Percentiles rank a stretch among this genome's conserved stretches.
Evolutionary conservation across 2,113 vertebrate genomes (phyloP).

Genomic region (Stictonetta naevosa): DNA sequence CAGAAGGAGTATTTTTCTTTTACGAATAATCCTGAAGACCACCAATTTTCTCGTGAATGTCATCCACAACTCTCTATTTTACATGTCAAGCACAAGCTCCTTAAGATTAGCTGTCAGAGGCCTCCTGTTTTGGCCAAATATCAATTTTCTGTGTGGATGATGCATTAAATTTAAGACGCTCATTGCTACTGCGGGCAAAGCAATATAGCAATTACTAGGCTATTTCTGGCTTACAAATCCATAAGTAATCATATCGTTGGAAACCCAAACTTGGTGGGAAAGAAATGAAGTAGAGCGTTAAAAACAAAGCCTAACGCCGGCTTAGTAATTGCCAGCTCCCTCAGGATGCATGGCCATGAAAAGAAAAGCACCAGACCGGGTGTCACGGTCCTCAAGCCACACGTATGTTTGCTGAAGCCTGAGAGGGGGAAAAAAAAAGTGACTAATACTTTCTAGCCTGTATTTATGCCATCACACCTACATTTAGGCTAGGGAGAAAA

Average conservation of each 20-base stretch:
- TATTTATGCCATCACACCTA: not conserved
- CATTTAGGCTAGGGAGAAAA: not conserved
- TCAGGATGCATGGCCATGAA: rapidly evolving
- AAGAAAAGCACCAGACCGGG: not conserved
- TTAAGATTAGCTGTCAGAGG: conserved; percentile 54
- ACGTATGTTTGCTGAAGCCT: not conserved
- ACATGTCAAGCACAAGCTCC: conserved; percentile 31
- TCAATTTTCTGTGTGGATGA: conserved; percentile 59
- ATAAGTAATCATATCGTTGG: conserved; percentile 37
- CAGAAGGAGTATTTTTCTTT: not conserved
- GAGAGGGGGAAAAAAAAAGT: not conserved
- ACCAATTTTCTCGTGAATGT: not conserved
- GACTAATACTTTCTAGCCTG: not conserved
- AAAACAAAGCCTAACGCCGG: not conserved
- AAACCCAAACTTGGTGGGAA: conserved; percentile 9
- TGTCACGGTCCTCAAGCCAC: not conserved
- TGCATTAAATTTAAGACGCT: conserved; percentile 41
- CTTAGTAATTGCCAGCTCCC: not conserved
- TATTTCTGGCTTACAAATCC: conserved; percentile 55
- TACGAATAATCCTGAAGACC: not conserved
- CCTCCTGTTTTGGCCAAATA: conserved; percentile 4
- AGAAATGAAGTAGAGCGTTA: not conserved
- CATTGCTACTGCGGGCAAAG: conserved; percentile 16
- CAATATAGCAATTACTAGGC: conserved; percentile 59
- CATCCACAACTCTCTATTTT: conserved; percentile 41